phyloP scores from a whole-genome alignment of 2,888 invertebrate genomes.

The Calliopum simillimum region DNA sequence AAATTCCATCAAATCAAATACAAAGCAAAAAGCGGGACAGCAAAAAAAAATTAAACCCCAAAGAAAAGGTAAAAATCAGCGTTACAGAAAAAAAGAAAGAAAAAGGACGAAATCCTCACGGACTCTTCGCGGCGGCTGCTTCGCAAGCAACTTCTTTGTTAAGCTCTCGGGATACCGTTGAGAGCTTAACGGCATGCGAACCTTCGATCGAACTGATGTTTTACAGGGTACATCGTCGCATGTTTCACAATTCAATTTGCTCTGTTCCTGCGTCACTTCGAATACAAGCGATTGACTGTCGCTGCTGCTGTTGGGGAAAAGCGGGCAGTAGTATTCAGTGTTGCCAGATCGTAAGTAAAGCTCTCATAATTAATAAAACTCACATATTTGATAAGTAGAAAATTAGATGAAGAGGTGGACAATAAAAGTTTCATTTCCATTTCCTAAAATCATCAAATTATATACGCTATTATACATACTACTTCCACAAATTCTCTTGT shows the following conservation, averaged over 20 bases:
- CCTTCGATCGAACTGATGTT: slow-evolving; percentile 11
- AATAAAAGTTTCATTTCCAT: too few relatives aligned
- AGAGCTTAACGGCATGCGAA: slow-evolving; percentile 3
- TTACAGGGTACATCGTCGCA: background rate
- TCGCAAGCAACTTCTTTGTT: background rate
- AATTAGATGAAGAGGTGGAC: too few relatives aligned
- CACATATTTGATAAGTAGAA: too few relatives aligned
- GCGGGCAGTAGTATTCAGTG: too few relatives aligned
- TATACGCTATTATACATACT: too few relatives aligned
- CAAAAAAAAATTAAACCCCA: background rate
- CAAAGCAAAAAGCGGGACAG: background rate
- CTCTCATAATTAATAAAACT: too few relatives aligned
- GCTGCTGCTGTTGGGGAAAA: background rate
- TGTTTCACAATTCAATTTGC: slow-evolving; percentile 14
- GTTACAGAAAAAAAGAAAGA: background rate
- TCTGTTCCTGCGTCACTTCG: background rate
- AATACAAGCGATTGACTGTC: background rate
- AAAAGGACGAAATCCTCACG: background rate
- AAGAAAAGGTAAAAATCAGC: background rate
- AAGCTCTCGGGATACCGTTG: slow-evolving; percentile 17
- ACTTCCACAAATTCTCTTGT: too few relatives aligned
- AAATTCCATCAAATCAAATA: background rate
- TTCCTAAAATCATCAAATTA: too few relatives aligned
- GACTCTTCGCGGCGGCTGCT: background rate
- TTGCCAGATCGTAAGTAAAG: too few relatives aligned